Conservation (phyloP, 2,113 vertebrate genomes). For the Mormoops blainvillei region DNA sequence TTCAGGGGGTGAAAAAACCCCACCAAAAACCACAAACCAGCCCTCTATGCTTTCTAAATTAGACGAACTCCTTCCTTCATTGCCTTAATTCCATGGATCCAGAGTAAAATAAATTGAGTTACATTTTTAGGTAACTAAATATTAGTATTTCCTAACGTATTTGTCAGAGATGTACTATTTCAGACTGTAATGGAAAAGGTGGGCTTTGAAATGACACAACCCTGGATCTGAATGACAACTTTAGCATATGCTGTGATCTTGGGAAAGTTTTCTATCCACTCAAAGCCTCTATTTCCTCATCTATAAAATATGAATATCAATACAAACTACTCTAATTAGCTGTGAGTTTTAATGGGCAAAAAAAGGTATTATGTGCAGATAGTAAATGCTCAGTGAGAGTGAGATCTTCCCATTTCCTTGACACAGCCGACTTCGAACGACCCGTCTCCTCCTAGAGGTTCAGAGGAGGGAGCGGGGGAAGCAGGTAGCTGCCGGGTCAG, state of each 20-base stretch:
- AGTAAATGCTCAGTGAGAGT: not conserved
- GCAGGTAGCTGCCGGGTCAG: not conserved
- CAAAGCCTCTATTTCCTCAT: not conserved
- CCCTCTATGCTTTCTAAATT: not conserved
- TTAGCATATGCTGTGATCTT: not conserved
- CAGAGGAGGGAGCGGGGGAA: not conserved
- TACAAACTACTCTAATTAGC: not conserved
- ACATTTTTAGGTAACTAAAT: not conserved
- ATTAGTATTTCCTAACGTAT: not conserved
- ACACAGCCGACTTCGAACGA: not conserved
- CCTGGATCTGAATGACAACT: not conserved
- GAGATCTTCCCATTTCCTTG: not conserved
- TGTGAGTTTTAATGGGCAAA: not conserved
- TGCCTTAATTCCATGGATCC: not conserved
- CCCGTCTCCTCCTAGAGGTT: not conserved
- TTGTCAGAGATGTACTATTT: not conserved
- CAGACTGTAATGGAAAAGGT: not conserved
- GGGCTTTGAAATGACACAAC: not conserved
- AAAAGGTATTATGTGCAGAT: not conserved
- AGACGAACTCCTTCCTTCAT: not conserved
- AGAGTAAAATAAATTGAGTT: constrained; percentile 17
- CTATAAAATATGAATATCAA: not conserved
- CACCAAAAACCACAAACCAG: not conserved
- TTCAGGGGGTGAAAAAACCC: not conserved
- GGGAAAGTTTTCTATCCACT: not conserved